Evolutionary conservation across 2,888 invertebrate species (phyloP).

Genomic region (Steinernema carpocapsae): DNA sequence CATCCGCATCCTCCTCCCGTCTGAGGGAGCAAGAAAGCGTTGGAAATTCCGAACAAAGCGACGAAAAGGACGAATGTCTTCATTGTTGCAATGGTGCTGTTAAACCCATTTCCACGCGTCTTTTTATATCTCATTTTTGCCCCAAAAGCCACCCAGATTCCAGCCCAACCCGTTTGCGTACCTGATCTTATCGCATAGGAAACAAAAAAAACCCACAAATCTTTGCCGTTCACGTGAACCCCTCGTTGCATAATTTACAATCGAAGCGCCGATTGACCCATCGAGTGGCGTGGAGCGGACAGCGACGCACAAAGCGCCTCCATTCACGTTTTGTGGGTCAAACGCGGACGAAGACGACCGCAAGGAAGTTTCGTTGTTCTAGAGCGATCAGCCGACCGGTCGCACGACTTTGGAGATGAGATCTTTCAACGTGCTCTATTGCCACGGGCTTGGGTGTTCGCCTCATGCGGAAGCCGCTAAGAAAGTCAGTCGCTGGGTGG

Average conservation of each 20-base stretch:
- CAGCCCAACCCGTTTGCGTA: too few relatives aligned
- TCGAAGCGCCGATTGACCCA: background rate
- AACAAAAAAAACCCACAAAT: too few relatives aligned
- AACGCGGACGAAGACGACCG: background rate
- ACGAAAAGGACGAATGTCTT: background rate
- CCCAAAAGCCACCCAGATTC: too few relatives aligned
- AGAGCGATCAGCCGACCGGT: too few relatives aligned
- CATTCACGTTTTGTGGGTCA: slow-evolving; percentile 21
- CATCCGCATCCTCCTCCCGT: slow-evolving; percentile 16
- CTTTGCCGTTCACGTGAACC: background rate
- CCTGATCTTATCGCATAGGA: too few relatives aligned
- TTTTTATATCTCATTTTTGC: too few relatives aligned
- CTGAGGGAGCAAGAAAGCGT: background rate
- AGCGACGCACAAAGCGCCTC: background rate
- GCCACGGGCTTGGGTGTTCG: slow-evolving; percentile 45
- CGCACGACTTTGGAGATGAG: slow-evolving; percentile 13
- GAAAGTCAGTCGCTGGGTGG: slow-evolving; percentile 13
- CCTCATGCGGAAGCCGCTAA: slow-evolving; percentile 20
- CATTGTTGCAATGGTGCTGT: background rate
- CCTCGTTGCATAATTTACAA: slow-evolving; percentile 22
- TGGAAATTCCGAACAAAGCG: background rate
- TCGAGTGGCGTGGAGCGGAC: background rate
- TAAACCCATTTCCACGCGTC: too few relatives aligned
- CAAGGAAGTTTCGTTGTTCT: too few relatives aligned
- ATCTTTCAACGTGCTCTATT: slow-evolving; percentile 40